phyloP scores from a whole-genome alignment of 2,113 vertebrate species.

The Barbus barbus region DNA sequence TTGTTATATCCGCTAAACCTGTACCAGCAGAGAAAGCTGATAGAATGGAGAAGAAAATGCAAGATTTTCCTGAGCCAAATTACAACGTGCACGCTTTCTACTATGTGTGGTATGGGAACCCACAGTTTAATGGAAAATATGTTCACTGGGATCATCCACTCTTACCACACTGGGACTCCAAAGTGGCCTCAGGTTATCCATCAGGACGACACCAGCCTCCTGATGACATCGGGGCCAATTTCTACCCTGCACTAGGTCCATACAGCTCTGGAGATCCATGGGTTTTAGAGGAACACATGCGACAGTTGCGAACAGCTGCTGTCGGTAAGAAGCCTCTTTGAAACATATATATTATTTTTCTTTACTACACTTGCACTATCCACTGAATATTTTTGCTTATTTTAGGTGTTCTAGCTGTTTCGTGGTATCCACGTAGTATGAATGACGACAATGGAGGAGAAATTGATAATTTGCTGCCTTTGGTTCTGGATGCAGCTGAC shows the following conservation, averaged over 20 bases:
- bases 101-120: conserved; percentile 94
- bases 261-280: conserved; percentile 94
- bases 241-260: conserved; percentile 91
- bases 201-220: conserved; percentile 88
- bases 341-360: neutral
- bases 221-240: conserved; percentile 91
- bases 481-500: conserved; percentile 87
- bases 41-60: conserved; percentile 63
- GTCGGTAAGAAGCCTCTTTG: conserved; percentile 79
- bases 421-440: conserved; percentile 90
- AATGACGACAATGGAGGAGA: conserved; percentile 90
- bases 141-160: conserved; percentile 94
- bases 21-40: conserved; percentile 49
- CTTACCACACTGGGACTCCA: conserved; percentile 91
- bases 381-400: neutral
- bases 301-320: conserved; percentile 86
- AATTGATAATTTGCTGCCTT: conserved; percentile 83
- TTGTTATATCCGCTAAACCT: neutral
- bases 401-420: conserved; percentile 90
- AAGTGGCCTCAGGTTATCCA: conserved; percentile 86
- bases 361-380: neutral
- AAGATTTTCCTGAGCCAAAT: conserved; percentile 82
- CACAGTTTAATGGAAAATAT: conserved; percentile 90
- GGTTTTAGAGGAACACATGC: conserved; percentile 92
- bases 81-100: conserved; percentile 94